Base-by-base conservation (phyloP, 2,113 vertebrate genomes). In the Forbesichthys agassizii region DNA sequence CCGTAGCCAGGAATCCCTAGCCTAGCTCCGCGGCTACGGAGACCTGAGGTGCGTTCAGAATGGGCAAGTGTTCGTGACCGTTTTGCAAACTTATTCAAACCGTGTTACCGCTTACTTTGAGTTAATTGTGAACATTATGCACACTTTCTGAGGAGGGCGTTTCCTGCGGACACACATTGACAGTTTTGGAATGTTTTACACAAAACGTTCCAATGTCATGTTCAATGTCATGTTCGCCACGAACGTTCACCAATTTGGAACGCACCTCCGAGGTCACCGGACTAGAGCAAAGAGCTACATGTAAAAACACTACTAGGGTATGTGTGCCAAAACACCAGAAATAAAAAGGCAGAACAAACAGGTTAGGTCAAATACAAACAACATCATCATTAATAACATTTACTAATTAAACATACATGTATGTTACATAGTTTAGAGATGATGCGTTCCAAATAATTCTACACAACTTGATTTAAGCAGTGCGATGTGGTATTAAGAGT, bases 331-430 rank as follows among this genome's bases (percentile, higher is more conserved):
- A 67, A 3, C 9, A 48, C 64, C 78, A 61, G 77, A 79, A 63
- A 75, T 69, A 77, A 79, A 27, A 81, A 83, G 81, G 80, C 69
- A 86, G 69, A 90, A 72, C 4, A 84, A 46, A 92, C 81, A 68
- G 70, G 88, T 91, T 89, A 92, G 73, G 13, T 72, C 80, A 82
- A 71, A 36, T 59, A 64, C 58, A 71, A 18, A 78, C 33, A 84
- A 59, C 64, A 68, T 75, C 33, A 83, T 61, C 68, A 46, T 64
- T 65, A 55, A 72, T 47, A 5, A 60, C 33, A 46, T 65, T 68
- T 42, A 66, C 66, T 20, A 66, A 27, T n/a, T 55, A 1, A 83
- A 58, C 69, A 11, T 54, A 16, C 5, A 27, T 27, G 27, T 27
- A 27, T 27, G 64, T 72, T 61, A 77, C 71, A 75, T n/a, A 49